phyloP scores from a whole-genome alignment of 2,888 invertebrate species.

The Conomelus anceps region DNA sequence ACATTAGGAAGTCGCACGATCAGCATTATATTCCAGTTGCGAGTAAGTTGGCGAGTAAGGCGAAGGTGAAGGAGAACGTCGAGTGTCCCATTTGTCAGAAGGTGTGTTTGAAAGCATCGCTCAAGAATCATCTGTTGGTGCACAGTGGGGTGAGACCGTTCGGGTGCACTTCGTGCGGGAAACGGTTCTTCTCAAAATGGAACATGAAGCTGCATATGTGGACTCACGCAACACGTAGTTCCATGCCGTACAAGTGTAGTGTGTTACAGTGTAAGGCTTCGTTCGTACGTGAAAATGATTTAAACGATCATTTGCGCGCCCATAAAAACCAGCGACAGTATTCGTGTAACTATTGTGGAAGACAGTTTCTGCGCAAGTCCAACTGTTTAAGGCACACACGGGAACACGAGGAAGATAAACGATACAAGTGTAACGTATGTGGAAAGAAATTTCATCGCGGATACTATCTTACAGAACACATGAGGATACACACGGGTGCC shows the following conservation, averaged over 20 bases:
- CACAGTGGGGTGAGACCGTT: constrained; percentile 72
- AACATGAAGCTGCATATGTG: constrained; percentile 82
- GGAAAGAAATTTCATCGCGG: constrained; percentile 79
- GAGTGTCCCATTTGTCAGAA: constrained; percentile 72
- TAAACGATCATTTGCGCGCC: constrained; percentile 76
- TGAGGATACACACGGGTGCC: constrained; percentile 77
- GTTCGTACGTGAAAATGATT: constrained; percentile 73
- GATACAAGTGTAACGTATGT: constrained; percentile 68
- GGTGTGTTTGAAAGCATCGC: constrained; percentile 69
- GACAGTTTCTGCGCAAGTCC: constrained; percentile 80
- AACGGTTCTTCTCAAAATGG: constrained; percentile 83
- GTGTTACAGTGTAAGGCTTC: constrained; percentile 68
- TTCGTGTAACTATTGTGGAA: constrained; percentile 85
- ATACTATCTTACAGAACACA: constrained; percentile 81
- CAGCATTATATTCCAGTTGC: constrained; percentile 32
- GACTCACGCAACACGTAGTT: constrained; percentile 77
- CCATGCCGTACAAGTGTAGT: constrained; percentile 77
- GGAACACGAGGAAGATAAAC: constrained; percentile 70
- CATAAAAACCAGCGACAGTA: constrained; percentile 77
- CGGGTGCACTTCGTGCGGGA: constrained; percentile 75
- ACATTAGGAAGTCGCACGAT: constrained; percentile 44
- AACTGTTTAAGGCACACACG: constrained; percentile 79
- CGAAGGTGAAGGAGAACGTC: constrained; percentile 50
- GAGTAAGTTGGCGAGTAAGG: constrained; percentile 23
- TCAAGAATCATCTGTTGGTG: constrained; percentile 54